Evolutionary conservation across 2,888 invertebrate species (phyloP), one percentile per base, ranked within the genome.

Genomic region (Parasteatoda lunata): DNA sequence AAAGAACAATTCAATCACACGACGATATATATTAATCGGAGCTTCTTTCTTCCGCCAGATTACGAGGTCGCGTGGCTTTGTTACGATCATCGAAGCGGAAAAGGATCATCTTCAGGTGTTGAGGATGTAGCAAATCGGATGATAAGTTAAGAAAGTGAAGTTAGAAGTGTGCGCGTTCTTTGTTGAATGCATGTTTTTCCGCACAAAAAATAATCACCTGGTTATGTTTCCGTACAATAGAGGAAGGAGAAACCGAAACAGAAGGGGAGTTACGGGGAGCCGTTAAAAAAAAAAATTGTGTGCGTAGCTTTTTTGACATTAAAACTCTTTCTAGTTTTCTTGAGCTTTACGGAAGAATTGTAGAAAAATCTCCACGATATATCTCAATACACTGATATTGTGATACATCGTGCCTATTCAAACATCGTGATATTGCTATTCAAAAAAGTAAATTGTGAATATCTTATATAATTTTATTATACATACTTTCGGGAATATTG

Each of bases 11-110:
- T 30, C 30, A 30, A 30, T 30, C 30, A 30, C 30, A 30, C 30
- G 30, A 30, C 30, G 30, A 30, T 30, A 30, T 30, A 30, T 30
- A 30, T 30, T 30, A 59, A 13, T 59, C 8, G 11, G 59, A 59
- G n/a, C 59, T 6, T 8, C 59, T 59, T 59, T 59, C 59, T 59
- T 59, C 59, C 59, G 59, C 11, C 59, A 59, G 59, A 9, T 59
- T 59, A n/a, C 59, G 59, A 30, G 59, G 59, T 59, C 59, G n/a
- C 59, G 59, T 59, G 59, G 59, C 59, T 59, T 59, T 72, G 72
- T 72, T 64, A 9, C 75, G 30, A 15, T 75, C 75, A 59, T 47
- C 75, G 64, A 64, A 75, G 75, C 75, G 75, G 45, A 59, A 75
- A 47, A 75, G 59, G 59, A 47, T 45, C 52, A 59, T 54, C 59